Evolutionary conservation across 2,113 vertebrate genomes (phyloP), one percentile per base, ranked within the genome.

Genomic region (Gadus chalcogrammus): DNA sequence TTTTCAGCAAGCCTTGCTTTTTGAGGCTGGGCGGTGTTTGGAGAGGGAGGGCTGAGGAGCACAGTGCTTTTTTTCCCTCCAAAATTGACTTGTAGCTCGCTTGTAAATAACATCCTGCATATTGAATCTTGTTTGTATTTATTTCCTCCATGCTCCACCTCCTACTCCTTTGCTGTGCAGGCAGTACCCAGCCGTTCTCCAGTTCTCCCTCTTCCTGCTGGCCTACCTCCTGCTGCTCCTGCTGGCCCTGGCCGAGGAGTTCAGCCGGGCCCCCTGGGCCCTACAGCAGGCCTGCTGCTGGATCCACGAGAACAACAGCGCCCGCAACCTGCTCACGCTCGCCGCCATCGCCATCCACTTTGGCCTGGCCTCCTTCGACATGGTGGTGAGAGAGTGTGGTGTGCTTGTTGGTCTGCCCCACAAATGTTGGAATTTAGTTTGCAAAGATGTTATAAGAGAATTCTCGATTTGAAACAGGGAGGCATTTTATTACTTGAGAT

Each of bases 231-330:
- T 95, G 61, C 92, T 98, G 73, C 91, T 98, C 73, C 85, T 96
- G 75, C 83, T 98, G 77, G 94, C 93, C 0, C 93, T 96, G 0
- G 97, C 96, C 0, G 97, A 98, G 70, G 97, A 99, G 88, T 98
- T 98, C 69, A 96, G 93, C 88, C 92, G 92, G 84, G 83, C 93
- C 62, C 96, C 97, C 2, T 66, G 89, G 1, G 61, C 91, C 7
- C 93, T 98, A 62, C 95, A 95, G 84, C 91, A 95, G 73, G 89
- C 95, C 24, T 97, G 97, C 90, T 97, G 97, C 86, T 95, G 95
- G 95, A 95, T 99, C 84, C 96, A 98, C 2, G 97, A 98, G 85
- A 96, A 94, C 84, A 96, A 98, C 85, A 85, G 94, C 61, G 95
- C 95, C 76, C 92, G 96, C 69, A 97, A 95, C 58, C 84, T 98